These are phyloP conservation scores for Podarcis lilfordi DNA, from an alignment of 2,797 vertebrate genomes.

Conservation along the genomic window DNA sequence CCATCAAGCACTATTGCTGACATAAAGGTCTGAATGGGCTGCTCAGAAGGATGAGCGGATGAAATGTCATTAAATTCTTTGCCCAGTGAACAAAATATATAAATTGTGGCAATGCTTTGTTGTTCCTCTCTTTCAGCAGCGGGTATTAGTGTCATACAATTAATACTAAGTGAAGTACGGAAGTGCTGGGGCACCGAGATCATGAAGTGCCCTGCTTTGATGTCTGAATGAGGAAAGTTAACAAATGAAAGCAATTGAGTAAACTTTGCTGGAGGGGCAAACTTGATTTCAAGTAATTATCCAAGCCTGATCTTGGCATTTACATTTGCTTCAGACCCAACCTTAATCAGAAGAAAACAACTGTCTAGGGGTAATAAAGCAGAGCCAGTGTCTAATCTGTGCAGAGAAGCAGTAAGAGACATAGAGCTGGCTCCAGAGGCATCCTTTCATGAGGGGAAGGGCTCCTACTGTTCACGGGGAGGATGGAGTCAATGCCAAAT, in stretches of 20 bases:
- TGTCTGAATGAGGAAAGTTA: constrained; percentile 38
- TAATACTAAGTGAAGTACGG: constrained; percentile 14
- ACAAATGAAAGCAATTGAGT: constrained; percentile 37
- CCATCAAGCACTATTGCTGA: background rate
- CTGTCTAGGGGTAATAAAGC: constrained; percentile 1
- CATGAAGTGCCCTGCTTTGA: constrained; percentile 27
- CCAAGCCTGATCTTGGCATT: constrained; percentile 33
- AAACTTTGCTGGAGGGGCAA: constrained; percentile 40
- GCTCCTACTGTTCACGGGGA: too few species aligned
- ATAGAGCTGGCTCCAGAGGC: background rate
- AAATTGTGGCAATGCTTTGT: background rate
- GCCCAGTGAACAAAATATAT: background rate
- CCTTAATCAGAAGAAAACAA: constrained; percentile 19
- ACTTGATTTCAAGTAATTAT: constrained; percentile 37
- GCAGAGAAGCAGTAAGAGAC: background rate
- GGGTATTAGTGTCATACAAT: background rate
- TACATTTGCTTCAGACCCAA: constrained; percentile 25
- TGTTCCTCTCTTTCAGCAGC: background rate
- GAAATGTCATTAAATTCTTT: background rate
- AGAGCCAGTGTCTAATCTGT: background rate
- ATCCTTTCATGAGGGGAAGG: background rate
- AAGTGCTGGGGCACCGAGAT: background rate
- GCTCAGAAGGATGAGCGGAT: background rate
- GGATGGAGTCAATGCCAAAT: too few species aligned
- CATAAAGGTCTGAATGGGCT: background rate